Evolutionary conservation across 2,797 vertebrate species (phyloP), one percentile per base, ranked within the genome.

Genomic region (Acestrorhynchus altus): DNA sequence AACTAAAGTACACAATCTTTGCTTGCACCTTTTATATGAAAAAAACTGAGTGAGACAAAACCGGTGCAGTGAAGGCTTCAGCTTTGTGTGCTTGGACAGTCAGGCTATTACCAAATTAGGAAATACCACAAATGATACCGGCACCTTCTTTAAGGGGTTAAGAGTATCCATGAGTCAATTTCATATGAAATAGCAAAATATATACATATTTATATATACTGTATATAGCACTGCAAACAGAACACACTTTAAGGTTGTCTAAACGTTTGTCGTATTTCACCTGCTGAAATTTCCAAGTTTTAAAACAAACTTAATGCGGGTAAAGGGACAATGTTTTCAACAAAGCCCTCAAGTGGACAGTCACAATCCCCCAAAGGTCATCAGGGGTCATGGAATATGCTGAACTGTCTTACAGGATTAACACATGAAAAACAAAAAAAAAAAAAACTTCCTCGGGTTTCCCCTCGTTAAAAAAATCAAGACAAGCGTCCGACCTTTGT

Each of bases 231-330:
- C 49, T 71, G 76, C 47, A 72, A 71, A 78, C 59, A 64, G 49
- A 46, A 72, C 59, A 46, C 39, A 68, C 44, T 66, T 64, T 63
- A 64, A 67, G 39, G 47, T 52, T 42, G 51, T 66, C 63, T 59
- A 60, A 59, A 60, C 8, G 57, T 68, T 72, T 64, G 67, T 63
- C 39, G 61, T 51, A 13, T 87, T 86, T 67, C 87, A 92, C 90
- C 91, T 91, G 92, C 91, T 91, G 90, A 90, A 91, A 91, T 89
- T 82, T 93, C 89, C 87, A 92, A 93, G 92, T 94, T 93, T 92
- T 94, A 94, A 92, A 93, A 94, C 92, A 93, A 94, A 93, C 92
- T 91, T 92, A 89, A 85, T 87, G 87, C 85, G 83, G 89, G 87
- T 88, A 85, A 35, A 47, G 10, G 51, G 76, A 78, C 54, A 47